phyloP scores from a whole-genome alignment of 2,113 vertebrate genomes.

The Pterophyllum scalare region DNA sequence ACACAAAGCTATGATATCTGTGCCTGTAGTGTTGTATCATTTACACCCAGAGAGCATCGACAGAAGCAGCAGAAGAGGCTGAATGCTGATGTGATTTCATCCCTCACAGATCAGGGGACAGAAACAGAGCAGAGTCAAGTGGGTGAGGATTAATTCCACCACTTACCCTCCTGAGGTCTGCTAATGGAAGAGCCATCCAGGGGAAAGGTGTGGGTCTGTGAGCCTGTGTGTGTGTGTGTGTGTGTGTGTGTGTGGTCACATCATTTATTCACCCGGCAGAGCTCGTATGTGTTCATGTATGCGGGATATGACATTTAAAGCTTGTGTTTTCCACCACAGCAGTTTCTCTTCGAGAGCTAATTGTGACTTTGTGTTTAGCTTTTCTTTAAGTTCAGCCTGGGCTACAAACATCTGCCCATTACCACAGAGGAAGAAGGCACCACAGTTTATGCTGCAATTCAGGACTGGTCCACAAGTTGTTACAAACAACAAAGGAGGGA shows the following conservation, averaged over 20 bases:
- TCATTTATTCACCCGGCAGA: neutral
- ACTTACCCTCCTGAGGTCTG: constrained; percentile 57
- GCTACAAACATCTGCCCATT: too few relatives aligned
- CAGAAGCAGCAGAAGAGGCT: neutral
- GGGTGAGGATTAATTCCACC: constrained; percentile 75
- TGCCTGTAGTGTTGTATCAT: neutral
- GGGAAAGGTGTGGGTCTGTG: constrained; percentile 8
- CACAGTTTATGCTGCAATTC: too few relatives aligned
- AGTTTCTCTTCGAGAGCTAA: neutral
- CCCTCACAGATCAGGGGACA: constrained; percentile 36
- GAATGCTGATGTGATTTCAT: constrained; percentile 48
- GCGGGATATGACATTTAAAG: neutral
- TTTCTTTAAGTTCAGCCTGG: neutral
- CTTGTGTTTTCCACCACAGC: neutral
- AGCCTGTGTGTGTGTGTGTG: too few relatives aligned
- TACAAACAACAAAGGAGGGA: too few relatives aligned
- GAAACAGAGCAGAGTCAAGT: constrained; percentile 20
- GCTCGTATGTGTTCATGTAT: neutral
- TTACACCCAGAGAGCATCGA: neutral
- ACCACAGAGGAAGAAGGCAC: too few relatives aligned
- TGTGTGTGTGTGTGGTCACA: neutral
- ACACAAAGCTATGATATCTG: neutral
- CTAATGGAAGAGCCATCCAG: constrained; percentile 60
- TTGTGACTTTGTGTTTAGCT: neutral
- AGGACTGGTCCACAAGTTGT: too few relatives aligned